phyloP scores from a whole-genome alignment of 2,797 vertebrate species.

The Champsocephalus gunnari region DNA sequence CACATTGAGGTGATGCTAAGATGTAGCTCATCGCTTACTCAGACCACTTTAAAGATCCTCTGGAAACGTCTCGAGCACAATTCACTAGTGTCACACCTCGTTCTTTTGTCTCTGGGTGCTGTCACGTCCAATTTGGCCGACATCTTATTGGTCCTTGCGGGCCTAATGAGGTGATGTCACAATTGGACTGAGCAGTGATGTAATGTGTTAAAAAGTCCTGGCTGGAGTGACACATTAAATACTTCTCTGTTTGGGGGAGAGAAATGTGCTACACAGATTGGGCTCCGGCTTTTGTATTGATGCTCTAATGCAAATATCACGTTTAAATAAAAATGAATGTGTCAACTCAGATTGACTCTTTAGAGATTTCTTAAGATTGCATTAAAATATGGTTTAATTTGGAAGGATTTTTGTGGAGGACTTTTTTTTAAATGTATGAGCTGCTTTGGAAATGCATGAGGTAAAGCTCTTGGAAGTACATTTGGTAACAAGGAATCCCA shows the following conservation, averaged over 20 bases:
- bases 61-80: slow-evolving; percentile 49
- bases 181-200: slow-evolving; percentile 35
- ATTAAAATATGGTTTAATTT: slow-evolving; percentile 16
- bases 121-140: slow-evolving; percentile 46
- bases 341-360: slow-evolving; percentile 16
- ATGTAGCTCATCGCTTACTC: slow-evolving; percentile 59
- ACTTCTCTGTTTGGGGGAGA: slow-evolving; percentile 16
- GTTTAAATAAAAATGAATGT: slow-evolving; percentile 2
- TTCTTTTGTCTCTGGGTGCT: slow-evolving; percentile 61
- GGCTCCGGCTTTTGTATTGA: slow-evolving; percentile 19
- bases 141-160: slow-evolving; percentile 52
- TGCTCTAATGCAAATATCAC: slow-evolving; percentile 27
- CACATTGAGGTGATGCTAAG: slow-evolving; percentile 60
- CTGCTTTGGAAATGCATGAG: slow-evolving; percentile 19
- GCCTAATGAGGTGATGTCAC: slow-evolving; percentile 70
- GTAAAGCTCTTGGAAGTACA: slow-evolving; percentile 32
- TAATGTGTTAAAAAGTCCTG: slow-evolving; percentile 45
- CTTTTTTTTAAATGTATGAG: slow-evolving; percentile 18
- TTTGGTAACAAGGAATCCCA: slow-evolving; percentile 26
- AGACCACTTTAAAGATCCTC: slow-evolving; percentile 57
- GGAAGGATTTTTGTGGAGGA: slow-evolving; percentile 13
- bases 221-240: slow-evolving; percentile 39
- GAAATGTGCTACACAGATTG: slow-evolving; percentile 15
- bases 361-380: not conserved
- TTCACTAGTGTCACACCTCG: slow-evolving; percentile 66